Base-by-base conservation (phyloP, 1,140 invertebrate genomes). In the Eumaeus atala region DNA sequence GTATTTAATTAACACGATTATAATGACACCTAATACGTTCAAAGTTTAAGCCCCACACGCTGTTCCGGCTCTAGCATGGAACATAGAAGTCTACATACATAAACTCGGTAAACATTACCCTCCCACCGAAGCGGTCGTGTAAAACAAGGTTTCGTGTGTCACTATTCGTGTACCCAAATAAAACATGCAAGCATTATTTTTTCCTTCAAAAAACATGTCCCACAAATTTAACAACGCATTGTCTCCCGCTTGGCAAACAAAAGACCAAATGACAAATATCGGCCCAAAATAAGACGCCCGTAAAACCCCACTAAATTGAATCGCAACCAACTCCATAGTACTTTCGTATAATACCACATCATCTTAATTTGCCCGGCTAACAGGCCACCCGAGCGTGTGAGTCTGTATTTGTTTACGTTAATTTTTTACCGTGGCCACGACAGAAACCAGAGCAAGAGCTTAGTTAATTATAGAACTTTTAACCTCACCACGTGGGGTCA, bases 371-470 rank as follows among this genome's bases (percentile, higher is more conserved):
- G 53, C 59, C 50, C 55, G 70, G 61, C 47, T 72, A 53, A 56
- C 56, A 72, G 79, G 57, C 80, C 81, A 82, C 81, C 78, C 81
- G 72, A 61, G 70, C 72, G 74, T 81, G 77, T 74, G 73, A 77
- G 60, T 63, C 59, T 44, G 56, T 76, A 70, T 73, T 82, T 84
- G 78, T 84, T 84, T 84, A 84, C 71, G 51, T 80, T 70, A 83
- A 77, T 80, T 54, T 82, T 84, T 84, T 84, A 84, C 77, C 76
- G 75, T 77, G 60, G 69, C 81, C 81, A 62, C 81, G 81, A 82
- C 77, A 84, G 58, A 78, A 80, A 80, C 77, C 81, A 84, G 81
- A 84, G 63, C 76, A 71, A 79, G 77, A 72, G 74, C 59, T 61
- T 51, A 51, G 58, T 69, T 84, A 82, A 79, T 74, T 74, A 68